These are phyloP conservation scores for Neoaliturus tenellus DNA, from an alignment of 2,888 invertebrate genomes.

Conservation along the genomic window DNA sequence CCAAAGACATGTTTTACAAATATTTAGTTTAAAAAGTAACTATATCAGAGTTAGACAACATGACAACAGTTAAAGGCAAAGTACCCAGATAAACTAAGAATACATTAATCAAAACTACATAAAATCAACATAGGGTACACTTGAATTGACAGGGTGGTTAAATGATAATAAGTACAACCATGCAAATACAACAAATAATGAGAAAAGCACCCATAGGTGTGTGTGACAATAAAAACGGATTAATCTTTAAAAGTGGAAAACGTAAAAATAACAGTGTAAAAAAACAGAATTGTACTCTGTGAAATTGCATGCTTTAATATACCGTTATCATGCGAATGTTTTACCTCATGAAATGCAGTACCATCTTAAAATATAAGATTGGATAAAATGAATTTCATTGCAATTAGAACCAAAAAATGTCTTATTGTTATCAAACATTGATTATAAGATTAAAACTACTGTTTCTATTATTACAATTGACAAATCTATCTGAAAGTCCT, in stretches of 20 bases:
- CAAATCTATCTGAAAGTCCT: not conserved
- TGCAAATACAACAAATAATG: constrained; percentile 51
- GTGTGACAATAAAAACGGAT: constrained; percentile 55
- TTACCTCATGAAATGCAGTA: not conserved
- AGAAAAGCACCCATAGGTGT: constrained; percentile 41
- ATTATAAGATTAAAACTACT: not conserved
- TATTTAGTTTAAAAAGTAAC: too few relatives aligned
- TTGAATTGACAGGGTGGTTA: constrained; percentile 9
- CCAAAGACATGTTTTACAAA: too few relatives aligned
- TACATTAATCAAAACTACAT: constrained; percentile 14
- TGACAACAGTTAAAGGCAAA: not conserved
- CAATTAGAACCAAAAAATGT: too few relatives aligned
- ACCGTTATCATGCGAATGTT: not conserved
- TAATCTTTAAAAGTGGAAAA: constrained; percentile 37
- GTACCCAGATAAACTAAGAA: not conserved
- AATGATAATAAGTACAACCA: constrained; percentile 47
- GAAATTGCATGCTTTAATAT: constrained; percentile 17
- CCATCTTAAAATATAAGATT: not conserved
- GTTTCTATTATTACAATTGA: constrained; percentile 9
- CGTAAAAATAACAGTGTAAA: constrained; percentile 36
- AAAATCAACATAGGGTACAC: not conserved
- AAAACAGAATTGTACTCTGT: not conserved
- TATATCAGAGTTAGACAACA: not conserved
- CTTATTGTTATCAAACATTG: too few relatives aligned
- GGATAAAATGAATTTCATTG: not conserved